Conservation (phyloP, 2,797 vertebrate genomes). For the Gadopsis marmoratus region DNA sequence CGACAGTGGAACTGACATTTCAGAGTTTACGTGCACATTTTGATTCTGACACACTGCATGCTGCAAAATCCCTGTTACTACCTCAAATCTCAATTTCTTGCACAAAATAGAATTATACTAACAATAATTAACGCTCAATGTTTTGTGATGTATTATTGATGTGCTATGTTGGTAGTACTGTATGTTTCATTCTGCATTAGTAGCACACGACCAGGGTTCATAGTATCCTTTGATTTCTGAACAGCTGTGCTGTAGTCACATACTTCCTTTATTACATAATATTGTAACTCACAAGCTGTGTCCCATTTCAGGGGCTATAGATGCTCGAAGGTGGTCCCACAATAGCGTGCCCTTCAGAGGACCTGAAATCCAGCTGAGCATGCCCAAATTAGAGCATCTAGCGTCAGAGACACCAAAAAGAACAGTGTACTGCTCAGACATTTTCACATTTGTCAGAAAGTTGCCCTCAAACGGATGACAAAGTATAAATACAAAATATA, state of each 20-base stretch:
- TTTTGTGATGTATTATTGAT: conserved; percentile 1
- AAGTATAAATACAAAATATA: no score
- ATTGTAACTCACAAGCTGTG: conserved; percentile 2
- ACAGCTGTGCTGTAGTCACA: neutral
- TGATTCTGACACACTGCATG: conserved; percentile 1
- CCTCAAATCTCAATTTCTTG: neutral
- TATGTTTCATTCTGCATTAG: conserved; percentile 13
- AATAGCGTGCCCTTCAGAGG: conserved; percentile 26
- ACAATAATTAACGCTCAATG: conserved; percentile 11
- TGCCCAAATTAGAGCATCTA: conserved; percentile 7
- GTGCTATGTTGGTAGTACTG: neutral
- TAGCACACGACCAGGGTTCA: conserved; percentile 5
- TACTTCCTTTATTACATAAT: neutral
- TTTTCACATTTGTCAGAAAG: neutral
- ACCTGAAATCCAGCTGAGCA: conserved; percentile 15
- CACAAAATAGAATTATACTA: neutral
- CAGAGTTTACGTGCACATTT: conserved; percentile 24
- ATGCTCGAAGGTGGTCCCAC: neutral
- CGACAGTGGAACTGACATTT: conserved; percentile 1
- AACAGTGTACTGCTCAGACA: neutral
- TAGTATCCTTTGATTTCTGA: neutral
- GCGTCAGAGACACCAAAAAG: conserved; percentile 7
- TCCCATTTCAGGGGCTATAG: neutral
- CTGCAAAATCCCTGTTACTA: conserved; percentile 7
- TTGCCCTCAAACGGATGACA: neutral